These are phyloP conservation scores for Cyanocitta stelleri DNA, from an alignment of 2,113 vertebrate genomes.

Conservation along the genomic window DNA sequence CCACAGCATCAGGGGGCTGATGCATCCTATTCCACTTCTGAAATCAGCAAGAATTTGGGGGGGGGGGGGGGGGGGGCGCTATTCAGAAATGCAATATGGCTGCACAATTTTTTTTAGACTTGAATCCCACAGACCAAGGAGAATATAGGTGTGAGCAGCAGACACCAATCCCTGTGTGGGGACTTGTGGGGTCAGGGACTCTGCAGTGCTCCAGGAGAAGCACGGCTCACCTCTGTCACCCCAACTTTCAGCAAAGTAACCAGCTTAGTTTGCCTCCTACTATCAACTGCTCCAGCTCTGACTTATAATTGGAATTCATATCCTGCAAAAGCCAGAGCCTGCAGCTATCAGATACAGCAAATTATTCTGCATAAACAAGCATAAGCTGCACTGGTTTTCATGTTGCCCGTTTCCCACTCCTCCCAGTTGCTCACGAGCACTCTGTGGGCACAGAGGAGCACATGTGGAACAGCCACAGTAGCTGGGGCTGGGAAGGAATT, in stretches of 20 bases:
- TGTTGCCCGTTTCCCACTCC: background rate
- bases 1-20: accelerated
- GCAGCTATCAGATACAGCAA: conserved; percentile 12
- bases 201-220: background rate
- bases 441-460: background rate
- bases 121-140: background rate
- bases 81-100: accelerated
- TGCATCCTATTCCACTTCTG: background rate
- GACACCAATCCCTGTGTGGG: accelerated
- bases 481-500: background rate
- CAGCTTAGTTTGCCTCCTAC: background rate
- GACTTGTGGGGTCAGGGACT: background rate
- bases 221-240: background rate
- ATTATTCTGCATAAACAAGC: background rate
- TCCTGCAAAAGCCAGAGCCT: background rate
- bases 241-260: background rate
- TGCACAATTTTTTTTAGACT: background rate
- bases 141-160: accelerated
- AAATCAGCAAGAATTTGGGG: background rate
- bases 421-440: background rate
- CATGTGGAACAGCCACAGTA: background rate
- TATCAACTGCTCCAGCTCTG: background rate
- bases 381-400: background rate
- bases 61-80: too few relatives aligned
- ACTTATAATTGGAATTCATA: background rate